Conservation (phyloP, 1,140 invertebrate species). For the Calliopsis andreniformis region DNA sequence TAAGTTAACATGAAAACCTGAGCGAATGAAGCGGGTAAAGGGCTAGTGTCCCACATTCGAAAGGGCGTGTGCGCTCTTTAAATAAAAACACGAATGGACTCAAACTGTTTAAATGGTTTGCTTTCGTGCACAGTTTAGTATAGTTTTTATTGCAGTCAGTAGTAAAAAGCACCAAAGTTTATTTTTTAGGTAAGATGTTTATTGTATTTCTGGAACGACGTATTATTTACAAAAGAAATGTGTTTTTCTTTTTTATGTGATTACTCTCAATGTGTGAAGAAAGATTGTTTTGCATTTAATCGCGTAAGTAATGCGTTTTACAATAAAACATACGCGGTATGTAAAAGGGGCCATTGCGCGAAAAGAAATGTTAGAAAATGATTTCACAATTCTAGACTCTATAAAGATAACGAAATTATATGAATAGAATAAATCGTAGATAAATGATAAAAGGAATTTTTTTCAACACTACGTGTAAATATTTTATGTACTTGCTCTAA, state of each 20-base stretch:
- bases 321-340: slow-evolving; percentile 59
- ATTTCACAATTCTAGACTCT: slow-evolving; percentile 20
- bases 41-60: slow-evolving; percentile 42
- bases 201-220: slow-evolving; percentile 55
- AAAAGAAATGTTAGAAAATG: slow-evolving; percentile 38
- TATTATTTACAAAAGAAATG: slow-evolving; percentile 64
- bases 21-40: slow-evolving; percentile 25
- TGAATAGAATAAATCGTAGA: not conserved
- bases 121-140: too few relatives aligned
- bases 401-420: slow-evolving; percentile 12
- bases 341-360: slow-evolving; percentile 23
- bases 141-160: not conserved
- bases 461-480: not conserved
- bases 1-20: slow-evolving; percentile 26
- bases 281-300: slow-evolving; percentile 29
- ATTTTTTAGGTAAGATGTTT: slow-evolving; percentile 53
- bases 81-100: not conserved
- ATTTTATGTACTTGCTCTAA: slow-evolving; percentile 15
- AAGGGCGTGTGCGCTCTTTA: slow-evolving; percentile 29
- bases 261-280: slow-evolving; percentile 50
- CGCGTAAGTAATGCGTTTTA: slow-evolving; percentile 46
- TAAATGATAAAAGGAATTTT: not conserved
- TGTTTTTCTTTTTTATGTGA: slow-evolving; percentile 37
- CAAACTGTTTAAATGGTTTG: too few relatives aligned
- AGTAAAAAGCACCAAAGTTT: slow-evolving; percentile 21